Conservation (phyloP, 2,888 invertebrate genomes). For the Steinernema carpocapsae region DNA sequence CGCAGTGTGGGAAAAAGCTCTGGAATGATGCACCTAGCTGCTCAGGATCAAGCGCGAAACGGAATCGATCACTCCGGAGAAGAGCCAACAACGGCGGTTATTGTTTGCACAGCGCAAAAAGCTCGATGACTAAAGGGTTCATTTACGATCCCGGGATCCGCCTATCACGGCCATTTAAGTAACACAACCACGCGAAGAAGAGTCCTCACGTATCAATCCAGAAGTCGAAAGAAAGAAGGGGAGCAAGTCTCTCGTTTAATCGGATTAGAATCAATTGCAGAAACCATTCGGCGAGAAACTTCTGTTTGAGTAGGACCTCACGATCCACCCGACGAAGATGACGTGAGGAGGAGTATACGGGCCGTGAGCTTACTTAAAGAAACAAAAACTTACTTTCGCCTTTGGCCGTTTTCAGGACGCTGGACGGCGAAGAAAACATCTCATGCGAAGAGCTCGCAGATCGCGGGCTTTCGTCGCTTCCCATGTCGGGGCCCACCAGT, state of each 20-base stretch:
- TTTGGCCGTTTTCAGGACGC: conserved; percentile 17
- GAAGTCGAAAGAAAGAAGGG: not conserved
- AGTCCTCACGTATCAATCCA: not conserved
- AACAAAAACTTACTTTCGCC: conserved; percentile 23
- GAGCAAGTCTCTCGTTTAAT: not conserved
- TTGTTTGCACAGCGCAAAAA: conserved; percentile 11
- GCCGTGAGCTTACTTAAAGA: not conserved
- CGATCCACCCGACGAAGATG: not conserved
- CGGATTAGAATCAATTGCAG: conserved; percentile 22
- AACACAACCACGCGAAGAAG: too few relatives aligned
- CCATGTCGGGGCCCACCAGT: conserved; percentile 55
- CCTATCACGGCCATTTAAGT: not conserved
- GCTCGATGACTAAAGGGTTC: not conserved
- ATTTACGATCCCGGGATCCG: not conserved
- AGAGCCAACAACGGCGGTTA: not conserved
- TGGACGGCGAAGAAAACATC: not conserved
- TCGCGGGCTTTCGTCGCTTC: conserved; percentile 53
- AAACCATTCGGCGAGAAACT: not conserved
- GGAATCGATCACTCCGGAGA: not conserved
- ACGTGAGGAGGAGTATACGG: conserved; percentile 6
- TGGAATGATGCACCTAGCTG: not conserved
- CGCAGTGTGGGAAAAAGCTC: not conserved
- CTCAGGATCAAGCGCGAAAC: not conserved
- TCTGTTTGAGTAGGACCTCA: not conserved
- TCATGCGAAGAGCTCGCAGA: conserved; percentile 52